These are phyloP conservation scores for Myotis davidii DNA, from an alignment of 2,113 vertebrate species.

Conservation along the genomic window DNA sequence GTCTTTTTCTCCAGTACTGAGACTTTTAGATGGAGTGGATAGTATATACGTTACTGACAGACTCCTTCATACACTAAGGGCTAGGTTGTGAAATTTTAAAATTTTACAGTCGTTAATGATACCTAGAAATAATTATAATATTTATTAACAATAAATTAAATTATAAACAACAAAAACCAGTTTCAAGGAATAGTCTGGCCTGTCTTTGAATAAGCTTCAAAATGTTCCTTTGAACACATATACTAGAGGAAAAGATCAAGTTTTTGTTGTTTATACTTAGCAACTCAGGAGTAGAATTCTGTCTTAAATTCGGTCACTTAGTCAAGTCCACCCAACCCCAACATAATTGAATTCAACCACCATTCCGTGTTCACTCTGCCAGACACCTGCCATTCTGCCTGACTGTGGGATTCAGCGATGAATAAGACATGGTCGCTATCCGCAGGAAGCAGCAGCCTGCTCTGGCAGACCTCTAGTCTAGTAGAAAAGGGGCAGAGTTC, in stretches of 20 bases:
- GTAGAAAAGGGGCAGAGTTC: not conserved
- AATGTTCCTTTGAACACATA: not conserved
- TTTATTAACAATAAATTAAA: not conserved
- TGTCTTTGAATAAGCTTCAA: not conserved
- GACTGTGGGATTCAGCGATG: not conserved
- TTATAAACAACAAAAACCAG: not conserved
- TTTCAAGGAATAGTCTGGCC: not conserved
- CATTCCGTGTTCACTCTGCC: not conserved
- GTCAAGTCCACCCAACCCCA: not conserved
- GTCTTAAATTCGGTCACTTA: not conserved
- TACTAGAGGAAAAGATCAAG: not conserved
- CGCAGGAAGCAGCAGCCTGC: not conserved
- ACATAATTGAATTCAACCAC: not conserved
- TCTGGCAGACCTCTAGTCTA: not conserved
- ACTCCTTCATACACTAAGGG: not conserved
- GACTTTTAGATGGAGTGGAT: not conserved
- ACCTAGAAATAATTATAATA: not conserved
- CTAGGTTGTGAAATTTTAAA: not conserved
- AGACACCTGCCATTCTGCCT: not conserved
- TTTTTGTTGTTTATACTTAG: not conserved
- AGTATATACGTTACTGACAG: not conserved
- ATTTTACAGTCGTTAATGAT: not conserved
- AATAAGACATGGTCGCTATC: not conserved
- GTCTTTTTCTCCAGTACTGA: not conserved
- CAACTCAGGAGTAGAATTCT: not conserved